Percentiles rank a stretch among this genome's conserved stretches.
Conservation (phyloP, 2,797 vertebrate species). For the Oophaga sylvatica region DNA sequence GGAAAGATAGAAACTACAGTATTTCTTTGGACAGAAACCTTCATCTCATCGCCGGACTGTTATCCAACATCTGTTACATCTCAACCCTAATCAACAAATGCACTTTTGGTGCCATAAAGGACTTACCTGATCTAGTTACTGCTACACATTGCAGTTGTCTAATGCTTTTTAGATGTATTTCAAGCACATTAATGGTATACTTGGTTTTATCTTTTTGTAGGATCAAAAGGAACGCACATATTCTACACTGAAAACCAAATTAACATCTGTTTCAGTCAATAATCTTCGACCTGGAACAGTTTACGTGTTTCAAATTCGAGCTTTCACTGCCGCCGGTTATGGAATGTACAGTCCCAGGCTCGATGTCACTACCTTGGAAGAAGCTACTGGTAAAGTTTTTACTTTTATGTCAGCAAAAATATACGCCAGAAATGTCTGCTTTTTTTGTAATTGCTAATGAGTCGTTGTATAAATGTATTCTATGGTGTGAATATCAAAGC, state of each 20-base stretch:
- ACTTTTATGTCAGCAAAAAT: constrained; percentile 4
- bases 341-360: constrained; percentile 92
- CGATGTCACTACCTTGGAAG: constrained; percentile 94
- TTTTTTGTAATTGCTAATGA: background rate
- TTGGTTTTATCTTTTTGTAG: constrained; percentile 73
- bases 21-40: background rate
- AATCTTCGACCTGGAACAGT: constrained; percentile 96
- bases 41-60: background rate
- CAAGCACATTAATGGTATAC: background rate
- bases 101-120: constrained; percentile 11
- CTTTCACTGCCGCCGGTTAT: constrained; percentile 94
- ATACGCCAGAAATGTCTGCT: background rate
- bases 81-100: constrained; percentile 33
- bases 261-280: constrained; percentile 91
- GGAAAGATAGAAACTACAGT: background rate
- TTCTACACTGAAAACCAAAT: constrained; percentile 93
- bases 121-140: constrained; percentile 16
- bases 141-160: background rate
- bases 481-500: too few relatives aligned
- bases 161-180: background rate
- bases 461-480: background rate
- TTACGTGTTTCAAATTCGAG: constrained; percentile 96
- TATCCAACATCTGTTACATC: constrained; percentile 21
- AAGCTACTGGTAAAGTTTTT: constrained; percentile 83
- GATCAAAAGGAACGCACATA: constrained; percentile 96